Percentiles rank a stretch among this genome's conserved stretches.
These are phyloP conservation scores for Oriolus oriolus DNA, from an alignment of 2,113 vertebrate genomes.

Conservation along the genomic window DNA sequence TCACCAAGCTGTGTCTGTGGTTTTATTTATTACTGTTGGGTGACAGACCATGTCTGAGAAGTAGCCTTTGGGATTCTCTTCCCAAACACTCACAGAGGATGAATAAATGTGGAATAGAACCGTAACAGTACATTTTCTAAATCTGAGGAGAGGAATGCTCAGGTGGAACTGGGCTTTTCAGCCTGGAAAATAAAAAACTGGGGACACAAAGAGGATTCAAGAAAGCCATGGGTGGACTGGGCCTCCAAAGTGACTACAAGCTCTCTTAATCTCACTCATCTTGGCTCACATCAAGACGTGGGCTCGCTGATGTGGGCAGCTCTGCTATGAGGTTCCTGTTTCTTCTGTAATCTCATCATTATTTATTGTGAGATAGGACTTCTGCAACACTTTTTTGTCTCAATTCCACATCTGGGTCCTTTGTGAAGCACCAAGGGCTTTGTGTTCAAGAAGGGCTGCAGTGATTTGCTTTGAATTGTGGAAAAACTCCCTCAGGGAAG, in stretches of 20 bases:
- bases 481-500: neutral
- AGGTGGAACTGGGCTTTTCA: neutral
- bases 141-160: neutral
- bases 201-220: neutral
- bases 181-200: neutral
- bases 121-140: neutral
- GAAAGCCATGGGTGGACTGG: neutral
- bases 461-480: neutral
- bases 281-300: neutral
- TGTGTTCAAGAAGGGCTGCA: neutral
- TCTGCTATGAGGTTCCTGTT: neutral
- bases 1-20: accelerated
- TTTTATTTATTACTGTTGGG: neutral
- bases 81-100: neutral
- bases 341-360: neutral
- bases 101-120: neutral
- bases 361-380: neutral
- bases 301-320: accelerated
- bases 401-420: accelerated
- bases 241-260: neutral
- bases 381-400: neutral
- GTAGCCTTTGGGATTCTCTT: neutral
- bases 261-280: neutral
- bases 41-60: accelerated
- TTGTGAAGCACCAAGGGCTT: neutral